Percentiles rank a stretch among this genome's conserved stretches.
Conservation (phyloP, 2,888 invertebrate genomes). For the Hypomecis punctinalis region DNA sequence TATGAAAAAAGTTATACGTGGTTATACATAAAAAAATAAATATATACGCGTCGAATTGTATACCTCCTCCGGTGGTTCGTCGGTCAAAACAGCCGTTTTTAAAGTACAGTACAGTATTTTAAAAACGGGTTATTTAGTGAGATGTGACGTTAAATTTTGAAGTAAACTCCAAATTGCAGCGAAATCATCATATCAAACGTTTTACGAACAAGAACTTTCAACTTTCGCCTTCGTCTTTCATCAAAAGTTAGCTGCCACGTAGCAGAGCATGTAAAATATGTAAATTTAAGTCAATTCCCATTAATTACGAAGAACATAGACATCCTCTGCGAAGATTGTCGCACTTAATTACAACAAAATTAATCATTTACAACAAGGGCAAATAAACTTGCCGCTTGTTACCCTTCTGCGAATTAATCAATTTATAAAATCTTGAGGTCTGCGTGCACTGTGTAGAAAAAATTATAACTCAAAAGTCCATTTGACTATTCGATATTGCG, state of each 20-base stretch:
- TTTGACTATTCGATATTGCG: too few species aligned
- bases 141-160: too few species aligned
- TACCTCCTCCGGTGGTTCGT: too few species aligned
- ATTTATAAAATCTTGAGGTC: constrained; percentile 39
- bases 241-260: not conserved
- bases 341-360: constrained; percentile 51
- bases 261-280: not conserved
- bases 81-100: too few species aligned
- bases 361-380: constrained; percentile 47
- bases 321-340: constrained; percentile 18
- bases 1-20: too few species aligned
- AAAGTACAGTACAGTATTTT: too few species aligned
- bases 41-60: too few species aligned
- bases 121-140: too few species aligned
- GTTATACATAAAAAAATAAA: too few species aligned
- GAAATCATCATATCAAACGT: too few species aligned
- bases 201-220: too few species aligned
- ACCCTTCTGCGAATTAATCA: constrained; percentile 39
- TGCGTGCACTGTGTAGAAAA: constrained; percentile 6
- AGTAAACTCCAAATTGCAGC: too few species aligned
- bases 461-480: not conserved
- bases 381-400: constrained; percentile 50
- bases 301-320: constrained; percentile 18
- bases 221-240: not conserved
- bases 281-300: constrained; percentile 11